Percentiles rank a stretch among this genome's conserved stretches.
phyloP scores from a whole-genome alignment of 2,888 invertebrate species.

The Rhopalosiphum nymphaeae region DNA sequence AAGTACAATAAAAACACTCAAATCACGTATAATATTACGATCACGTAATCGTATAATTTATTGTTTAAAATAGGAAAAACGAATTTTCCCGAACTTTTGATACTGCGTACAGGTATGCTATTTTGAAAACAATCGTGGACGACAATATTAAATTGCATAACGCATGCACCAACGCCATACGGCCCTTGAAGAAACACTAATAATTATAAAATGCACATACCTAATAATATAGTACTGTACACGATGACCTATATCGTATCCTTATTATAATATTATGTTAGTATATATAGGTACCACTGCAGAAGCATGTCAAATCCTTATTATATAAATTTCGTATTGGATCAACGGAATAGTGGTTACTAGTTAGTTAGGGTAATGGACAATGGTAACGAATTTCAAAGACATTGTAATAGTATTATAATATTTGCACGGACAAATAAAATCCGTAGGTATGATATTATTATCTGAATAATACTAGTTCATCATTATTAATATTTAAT shows the following conservation, averaged over 20 bases:
- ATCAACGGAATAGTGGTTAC: not conserved
- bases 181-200: not conserved
- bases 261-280: not conserved
- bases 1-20: not conserved
- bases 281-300: not conserved
- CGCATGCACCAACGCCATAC: not conserved
- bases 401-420: not conserved
- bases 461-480: not conserved
- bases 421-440: not conserved
- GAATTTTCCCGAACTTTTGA: not conserved
- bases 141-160: not conserved
- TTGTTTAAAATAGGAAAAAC: not conserved
- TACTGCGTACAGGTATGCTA: not conserved
- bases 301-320: not conserved
- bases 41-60: not conserved
- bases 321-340: not conserved
- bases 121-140: not conserved
- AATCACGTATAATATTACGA: not conserved
- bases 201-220: not conserved
- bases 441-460: not conserved
- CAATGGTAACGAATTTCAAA: not conserved
- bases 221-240: not conserved
- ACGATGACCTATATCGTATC: not conserved
- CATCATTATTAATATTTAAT: not conserved
- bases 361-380: not conserved